Conservation (phyloP, 2,797 vertebrate species). For the Antrozous pallidus region DNA sequence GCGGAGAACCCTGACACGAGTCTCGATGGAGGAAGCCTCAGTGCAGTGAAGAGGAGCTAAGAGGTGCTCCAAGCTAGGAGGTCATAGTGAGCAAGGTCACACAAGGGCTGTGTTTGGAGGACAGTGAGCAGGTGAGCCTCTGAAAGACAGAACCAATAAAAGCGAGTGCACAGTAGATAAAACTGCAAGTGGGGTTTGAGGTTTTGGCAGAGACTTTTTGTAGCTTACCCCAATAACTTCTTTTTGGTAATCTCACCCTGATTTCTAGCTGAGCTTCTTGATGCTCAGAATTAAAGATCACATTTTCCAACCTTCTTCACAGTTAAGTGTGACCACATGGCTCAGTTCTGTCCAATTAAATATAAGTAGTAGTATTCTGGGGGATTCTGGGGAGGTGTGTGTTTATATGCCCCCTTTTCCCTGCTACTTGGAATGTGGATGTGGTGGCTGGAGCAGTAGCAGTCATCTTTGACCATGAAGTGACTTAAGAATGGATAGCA, state of each 20-base stretch:
- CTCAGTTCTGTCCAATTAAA: not conserved
- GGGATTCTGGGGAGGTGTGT: not conserved
- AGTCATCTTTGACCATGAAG: not conserved
- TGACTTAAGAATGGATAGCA: not conserved
- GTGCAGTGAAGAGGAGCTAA: not conserved
- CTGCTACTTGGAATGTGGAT: not conserved
- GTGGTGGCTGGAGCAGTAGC: not conserved
- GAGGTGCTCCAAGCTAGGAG: not conserved
- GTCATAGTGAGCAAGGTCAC: not conserved
- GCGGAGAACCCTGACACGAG: not conserved
- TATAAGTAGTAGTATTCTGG: not conserved
- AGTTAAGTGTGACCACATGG: not conserved
- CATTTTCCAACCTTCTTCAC: not conserved
- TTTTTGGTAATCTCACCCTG: not conserved
- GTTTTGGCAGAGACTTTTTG: not conserved
- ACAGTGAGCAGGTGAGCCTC: not conserved
- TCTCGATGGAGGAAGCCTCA: not conserved
- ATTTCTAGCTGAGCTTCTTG: not conserved
- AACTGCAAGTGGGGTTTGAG: not conserved
- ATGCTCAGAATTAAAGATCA: slow-evolving; percentile 2
- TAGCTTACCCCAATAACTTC: not conserved
- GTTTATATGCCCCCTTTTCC: not conserved
- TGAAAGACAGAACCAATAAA: not conserved
- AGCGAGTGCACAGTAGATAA: not conserved
- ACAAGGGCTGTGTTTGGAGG: not conserved